A percentile compares a stretch with the other conserved stretches of the same genome.
phyloP scores from a whole-genome alignment of 2,113 vertebrate species.

The Sclerurus mexicanus region DNA sequence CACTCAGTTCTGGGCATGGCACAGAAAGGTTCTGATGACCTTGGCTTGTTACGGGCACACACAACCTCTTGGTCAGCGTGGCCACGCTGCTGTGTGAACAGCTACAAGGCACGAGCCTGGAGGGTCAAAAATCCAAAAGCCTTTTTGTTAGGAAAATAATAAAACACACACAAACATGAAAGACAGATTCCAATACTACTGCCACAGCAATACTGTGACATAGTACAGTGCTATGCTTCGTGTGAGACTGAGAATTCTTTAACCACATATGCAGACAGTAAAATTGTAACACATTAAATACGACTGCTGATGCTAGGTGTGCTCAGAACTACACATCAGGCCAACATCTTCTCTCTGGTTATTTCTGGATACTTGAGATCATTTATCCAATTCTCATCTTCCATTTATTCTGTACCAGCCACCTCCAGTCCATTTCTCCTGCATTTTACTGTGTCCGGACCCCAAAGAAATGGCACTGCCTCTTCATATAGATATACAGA shows the following conservation, averaged over 20 bases:
- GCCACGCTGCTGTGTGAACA: not conserved
- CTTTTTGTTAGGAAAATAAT: conserved; percentile 4
- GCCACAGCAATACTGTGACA: not conserved
- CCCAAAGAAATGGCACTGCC: not conserved
- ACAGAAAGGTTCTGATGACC: conserved; percentile 1
- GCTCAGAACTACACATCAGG: not conserved
- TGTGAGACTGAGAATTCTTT: not conserved
- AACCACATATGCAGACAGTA: not conserved
- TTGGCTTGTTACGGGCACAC: not conserved
- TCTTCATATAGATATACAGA: conserved; percentile 31
- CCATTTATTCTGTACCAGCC: not conserved
- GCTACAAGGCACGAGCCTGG: not conserved
- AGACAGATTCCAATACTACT: not conserved
- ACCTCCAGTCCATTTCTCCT: not conserved
- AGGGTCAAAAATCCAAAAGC: not conserved
- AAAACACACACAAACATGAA: not conserved
- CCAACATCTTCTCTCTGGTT: not conserved
- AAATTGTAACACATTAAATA: not conserved
- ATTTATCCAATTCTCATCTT: not conserved
- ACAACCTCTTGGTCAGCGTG: not conserved
- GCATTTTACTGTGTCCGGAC: not conserved
- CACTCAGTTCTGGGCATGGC: not conserved
- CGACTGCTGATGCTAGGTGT: not conserved
- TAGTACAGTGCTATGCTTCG: not conserved
- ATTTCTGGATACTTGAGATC: not conserved